These are phyloP conservation scores for Hirtodrosophila cameraria DNA, from an alignment of 2,888 invertebrate species.

Conservation along the genomic window DNA sequence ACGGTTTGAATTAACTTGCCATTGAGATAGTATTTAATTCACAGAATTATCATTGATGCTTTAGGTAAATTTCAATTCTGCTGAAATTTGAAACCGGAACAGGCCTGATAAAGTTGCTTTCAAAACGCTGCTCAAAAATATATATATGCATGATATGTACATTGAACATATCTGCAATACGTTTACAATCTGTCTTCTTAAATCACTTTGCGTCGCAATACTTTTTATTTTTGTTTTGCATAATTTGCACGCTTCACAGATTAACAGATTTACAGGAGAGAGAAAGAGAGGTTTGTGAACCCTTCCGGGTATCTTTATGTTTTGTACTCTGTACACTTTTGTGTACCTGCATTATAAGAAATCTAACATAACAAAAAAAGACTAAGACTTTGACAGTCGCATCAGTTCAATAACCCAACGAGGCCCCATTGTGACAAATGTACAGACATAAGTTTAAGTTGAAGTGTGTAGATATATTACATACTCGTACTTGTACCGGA, in stretches of 20 bases:
- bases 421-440: constrained; percentile 37
- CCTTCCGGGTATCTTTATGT: constrained; percentile 32
- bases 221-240: constrained; percentile 50
- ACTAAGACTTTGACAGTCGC: constrained; percentile 39
- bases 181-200: constrained; percentile 38
- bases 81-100: too few relatives aligned
- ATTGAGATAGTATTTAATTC: too few relatives aligned
- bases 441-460: not conserved
- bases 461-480: not conserved
- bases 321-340: constrained; percentile 21
- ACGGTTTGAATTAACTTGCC: too few relatives aligned
- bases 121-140: too few relatives aligned
- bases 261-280: constrained; percentile 21
- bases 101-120: too few relatives aligned
- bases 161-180: constrained; percentile 13
- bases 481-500: not conserved
- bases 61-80: too few relatives aligned
- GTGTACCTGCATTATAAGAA: constrained; percentile 37
- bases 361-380: constrained; percentile 13
- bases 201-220: constrained; percentile 48
- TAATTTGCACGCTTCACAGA: constrained; percentile 71
- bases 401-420: constrained; percentile 48
- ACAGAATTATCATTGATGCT: too few relatives aligned
- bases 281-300: constrained; percentile 57
- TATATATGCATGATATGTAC: too few relatives aligned